A percentile compares a stretch with the other conserved stretches of the same genome.
These are phyloP conservation scores for human DNA, from an alignment of 2,113 vertebrate species.

Conservation along the genomic window GRCh38 chr3:1169001-1169500, in stretches of 20 bases:
- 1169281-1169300: neutral
- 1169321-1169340: fast-evolving
- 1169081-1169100: neutral
- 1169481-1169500: neutral
- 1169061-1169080: neutral
- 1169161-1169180: neutral
- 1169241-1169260: neutral
- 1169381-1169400: neutral
- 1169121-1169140: neutral
- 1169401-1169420: neutral
- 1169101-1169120: neutral
- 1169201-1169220: neutral
- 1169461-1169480: neutral
- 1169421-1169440: neutral
- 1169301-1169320: neutral
- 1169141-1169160: neutral
- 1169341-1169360: neutral
- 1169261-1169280: neutral
- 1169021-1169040: neutral
- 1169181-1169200: neutral
- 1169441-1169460: neutral
- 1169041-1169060: too few species aligned
- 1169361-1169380: too few species aligned
- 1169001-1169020: too few species aligned
- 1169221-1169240: neutral